Evolutionary conservation across 92 coral and sea anemone species (phyloP).

Genomic region (Phymanthus crucifer): DNA sequence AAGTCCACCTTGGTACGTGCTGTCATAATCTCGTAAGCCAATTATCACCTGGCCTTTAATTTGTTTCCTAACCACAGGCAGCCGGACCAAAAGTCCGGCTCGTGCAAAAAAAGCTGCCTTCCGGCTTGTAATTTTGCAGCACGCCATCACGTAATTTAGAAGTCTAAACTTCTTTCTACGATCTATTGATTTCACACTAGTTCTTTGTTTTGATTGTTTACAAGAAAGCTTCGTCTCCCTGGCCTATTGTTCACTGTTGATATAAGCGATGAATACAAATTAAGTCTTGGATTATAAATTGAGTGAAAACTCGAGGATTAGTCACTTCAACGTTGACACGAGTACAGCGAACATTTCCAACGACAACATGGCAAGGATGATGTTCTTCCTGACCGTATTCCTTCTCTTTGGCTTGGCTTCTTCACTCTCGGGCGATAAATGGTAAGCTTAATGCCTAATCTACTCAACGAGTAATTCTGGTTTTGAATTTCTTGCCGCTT

Average conservation of each 20-base stretch:
- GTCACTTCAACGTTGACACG: conserved; percentile 15
- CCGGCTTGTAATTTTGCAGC: no score
- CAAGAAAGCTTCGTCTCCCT: conserved; percentile 3
- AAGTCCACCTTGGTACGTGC: no score
- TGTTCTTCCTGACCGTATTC: not conserved
- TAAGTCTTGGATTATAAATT: conserved; percentile 24
- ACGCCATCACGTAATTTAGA: conserved; percentile 6
- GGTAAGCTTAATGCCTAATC: not conserved
- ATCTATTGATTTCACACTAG: conserved; percentile 22
- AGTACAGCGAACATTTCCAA: not conserved
- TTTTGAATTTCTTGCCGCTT: not conserved
- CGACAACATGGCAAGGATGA: conserved; percentile 8
- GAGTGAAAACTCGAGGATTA: not conserved
- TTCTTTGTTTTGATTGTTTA: conserved; percentile 14
- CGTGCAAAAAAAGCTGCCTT: no score
- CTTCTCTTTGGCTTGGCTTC: conserved; percentile 10
- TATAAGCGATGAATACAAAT: conserved; percentile 32
- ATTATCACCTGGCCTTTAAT: no score
- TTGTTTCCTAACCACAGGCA: no score
- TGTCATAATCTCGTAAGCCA: no score
- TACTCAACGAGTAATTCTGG: not conserved
- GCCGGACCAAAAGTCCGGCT: no score
- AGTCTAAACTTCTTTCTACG: not conserved
- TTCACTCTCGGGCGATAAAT: conserved; percentile 7
- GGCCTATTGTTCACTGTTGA: conserved; percentile 13